phyloP scores from a whole-genome alignment of 2,888 invertebrate genomes.

The Melieria picta region DNA sequence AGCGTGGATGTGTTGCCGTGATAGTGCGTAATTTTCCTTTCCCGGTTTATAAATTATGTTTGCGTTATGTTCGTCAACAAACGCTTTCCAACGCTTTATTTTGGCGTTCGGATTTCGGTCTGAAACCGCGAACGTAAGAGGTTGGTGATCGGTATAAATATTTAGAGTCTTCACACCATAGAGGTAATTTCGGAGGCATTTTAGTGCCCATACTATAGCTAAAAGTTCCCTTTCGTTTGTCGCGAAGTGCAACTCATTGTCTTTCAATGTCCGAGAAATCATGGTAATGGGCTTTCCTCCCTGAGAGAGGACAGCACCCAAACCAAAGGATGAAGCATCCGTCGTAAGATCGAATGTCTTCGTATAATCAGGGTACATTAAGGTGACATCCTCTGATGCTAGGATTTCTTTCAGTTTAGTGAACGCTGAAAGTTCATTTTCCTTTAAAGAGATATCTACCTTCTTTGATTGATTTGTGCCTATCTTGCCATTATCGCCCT shows the following conservation, averaged over 20 bases:
- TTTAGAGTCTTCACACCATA: slow-evolving; percentile 12
- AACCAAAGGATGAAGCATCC: slow-evolving; percentile 8
- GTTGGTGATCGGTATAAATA: slow-evolving; percentile 35
- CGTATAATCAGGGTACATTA: slow-evolving; percentile 39
- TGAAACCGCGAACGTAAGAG: slow-evolving; percentile 42
- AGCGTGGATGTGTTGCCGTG: slow-evolving; percentile 33
- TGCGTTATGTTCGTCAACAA: slow-evolving; percentile 29
- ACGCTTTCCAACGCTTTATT: slow-evolving; percentile 33
- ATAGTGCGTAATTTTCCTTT: slow-evolving; percentile 37
- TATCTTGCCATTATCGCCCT: slow-evolving; percentile 9
- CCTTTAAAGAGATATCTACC: slow-evolving; percentile 7
- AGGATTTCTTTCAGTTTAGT: slow-evolving; percentile 28
- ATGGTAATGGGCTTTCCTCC: slow-evolving; percentile 8
- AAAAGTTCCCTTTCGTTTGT: slow-evolving; percentile 19
- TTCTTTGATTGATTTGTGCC: slow-evolving; percentile 25
- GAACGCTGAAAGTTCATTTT: slow-evolving; percentile 9
- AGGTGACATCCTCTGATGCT: slow-evolving; percentile 32
- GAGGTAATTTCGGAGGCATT: slow-evolving; percentile 17
- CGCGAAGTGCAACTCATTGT: not conserved
- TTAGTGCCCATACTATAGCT: slow-evolving; percentile 16
- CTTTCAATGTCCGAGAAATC: slow-evolving; percentile 8
- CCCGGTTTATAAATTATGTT: slow-evolving; percentile 34
- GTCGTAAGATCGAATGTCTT: slow-evolving; percentile 37
- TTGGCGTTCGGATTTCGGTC: slow-evolving; percentile 41
- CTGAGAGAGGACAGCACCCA: slow-evolving; percentile 11